phyloP scores from a whole-genome alignment of 2,797 vertebrate genomes.

The Ctenochaetus hawaiiensis region DNA sequence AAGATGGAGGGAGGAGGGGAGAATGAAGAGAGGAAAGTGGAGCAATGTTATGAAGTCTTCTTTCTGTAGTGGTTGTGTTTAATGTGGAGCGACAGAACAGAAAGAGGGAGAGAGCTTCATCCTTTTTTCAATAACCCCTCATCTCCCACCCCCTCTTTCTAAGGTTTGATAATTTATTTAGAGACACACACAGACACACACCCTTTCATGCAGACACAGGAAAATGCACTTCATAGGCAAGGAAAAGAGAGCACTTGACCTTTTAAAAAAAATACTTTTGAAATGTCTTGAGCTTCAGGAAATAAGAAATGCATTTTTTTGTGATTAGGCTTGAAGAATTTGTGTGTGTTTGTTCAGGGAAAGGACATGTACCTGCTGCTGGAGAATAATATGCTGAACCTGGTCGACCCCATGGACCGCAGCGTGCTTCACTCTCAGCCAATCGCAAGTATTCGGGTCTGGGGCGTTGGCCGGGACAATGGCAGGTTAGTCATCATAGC shows the following conservation, averaged over 20 bases:
- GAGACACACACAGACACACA: constrained; percentile 13
- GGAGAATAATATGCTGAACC: constrained; percentile 97
- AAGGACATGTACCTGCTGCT: constrained; percentile 98
- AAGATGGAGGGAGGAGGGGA: constrained; percentile 23
- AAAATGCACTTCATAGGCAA: constrained; percentile 22
- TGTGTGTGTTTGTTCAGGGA: constrained; percentile 83
- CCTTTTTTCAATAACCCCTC: constrained; percentile 57
- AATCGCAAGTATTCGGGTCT: constrained; percentile 97
- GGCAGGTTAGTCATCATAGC: constrained; percentile 89
- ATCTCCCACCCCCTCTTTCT: constrained; percentile 42
- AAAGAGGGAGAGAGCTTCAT: constrained; percentile 39
- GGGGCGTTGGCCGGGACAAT: constrained; percentile 98
- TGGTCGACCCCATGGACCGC: constrained; percentile 97
- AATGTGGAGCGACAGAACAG: constrained; percentile 67
- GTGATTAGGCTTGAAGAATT: constrained; percentile 41
- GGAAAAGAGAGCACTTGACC: constrained; percentile 34
- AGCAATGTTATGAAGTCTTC: constrained; percentile 36
- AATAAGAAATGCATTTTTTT: constrained; percentile 39
- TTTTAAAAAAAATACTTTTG: constrained; percentile 8
- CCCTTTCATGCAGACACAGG: background rate
- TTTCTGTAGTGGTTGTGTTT: constrained; percentile 45
- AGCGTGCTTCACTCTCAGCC: constrained; percentile 95
- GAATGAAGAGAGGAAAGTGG: constrained; percentile 30
- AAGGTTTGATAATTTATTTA: constrained; percentile 74
- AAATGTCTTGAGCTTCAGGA: constrained; percentile 17